phyloP scores from a whole-genome alignment of 1,140 invertebrate species.

The Pomacea maculata region DNA sequence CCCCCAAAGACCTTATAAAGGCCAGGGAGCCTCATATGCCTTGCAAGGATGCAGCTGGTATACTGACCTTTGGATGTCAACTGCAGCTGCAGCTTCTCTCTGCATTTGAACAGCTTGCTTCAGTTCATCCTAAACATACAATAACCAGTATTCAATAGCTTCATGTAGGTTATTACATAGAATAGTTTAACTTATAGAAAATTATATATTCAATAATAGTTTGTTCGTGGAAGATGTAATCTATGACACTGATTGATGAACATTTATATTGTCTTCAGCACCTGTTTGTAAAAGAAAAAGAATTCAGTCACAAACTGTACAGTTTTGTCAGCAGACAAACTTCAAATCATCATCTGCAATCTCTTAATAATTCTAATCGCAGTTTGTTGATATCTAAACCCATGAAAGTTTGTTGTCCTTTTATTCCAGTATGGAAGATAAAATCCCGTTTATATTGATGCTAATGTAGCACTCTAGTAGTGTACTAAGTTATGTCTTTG shows the following conservation, averaged over 20 bases:
- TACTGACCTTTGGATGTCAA: constrained; percentile 59
- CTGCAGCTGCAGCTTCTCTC: constrained; percentile 56
- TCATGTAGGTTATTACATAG: not conserved
- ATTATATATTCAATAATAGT: too few relatives aligned
- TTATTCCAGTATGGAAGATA: too few relatives aligned
- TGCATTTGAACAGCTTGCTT: constrained; percentile 41
- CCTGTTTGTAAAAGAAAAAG: not conserved
- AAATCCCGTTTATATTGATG: too few relatives aligned
- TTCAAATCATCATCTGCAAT: too few relatives aligned
- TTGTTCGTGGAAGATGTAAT: not conserved
- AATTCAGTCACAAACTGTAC: too few relatives aligned
- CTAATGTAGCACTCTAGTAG: too few relatives aligned
- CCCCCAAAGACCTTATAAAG: too few relatives aligned
- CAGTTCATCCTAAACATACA: constrained; percentile 41
- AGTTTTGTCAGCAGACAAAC: too few relatives aligned
- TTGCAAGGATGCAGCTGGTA: not conserved
- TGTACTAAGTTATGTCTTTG: too few relatives aligned
- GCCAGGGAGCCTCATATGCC: not conserved
- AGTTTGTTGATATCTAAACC: too few relatives aligned
- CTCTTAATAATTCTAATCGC: too few relatives aligned
- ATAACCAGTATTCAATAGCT: not conserved
- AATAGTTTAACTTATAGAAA: not conserved
- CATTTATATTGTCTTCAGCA: not conserved
- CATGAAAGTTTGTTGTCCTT: too few relatives aligned
- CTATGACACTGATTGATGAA: not conserved